These are phyloP conservation scores for Bradypodion ventrale DNA, from an alignment of 2,797 vertebrate genomes.

Conservation along the genomic window DNA sequence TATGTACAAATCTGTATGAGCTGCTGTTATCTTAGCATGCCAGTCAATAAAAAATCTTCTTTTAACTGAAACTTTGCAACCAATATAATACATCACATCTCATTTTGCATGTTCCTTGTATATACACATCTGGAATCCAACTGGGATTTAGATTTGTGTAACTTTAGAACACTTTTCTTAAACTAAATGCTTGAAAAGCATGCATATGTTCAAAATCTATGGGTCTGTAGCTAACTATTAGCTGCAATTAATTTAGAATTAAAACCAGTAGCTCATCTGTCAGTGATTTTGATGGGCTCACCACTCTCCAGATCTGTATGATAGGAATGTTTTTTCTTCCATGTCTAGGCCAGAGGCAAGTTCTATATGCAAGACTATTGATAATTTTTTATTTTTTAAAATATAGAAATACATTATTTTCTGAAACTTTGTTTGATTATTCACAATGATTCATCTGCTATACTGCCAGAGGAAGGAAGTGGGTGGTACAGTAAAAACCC, in stretches of 20 bases:
- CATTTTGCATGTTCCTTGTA: not conserved
- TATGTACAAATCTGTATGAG: too few relatives aligned
- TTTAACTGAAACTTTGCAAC: too few relatives aligned
- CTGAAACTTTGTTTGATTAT: not conserved
- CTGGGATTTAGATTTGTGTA: not conserved
- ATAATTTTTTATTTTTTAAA: not conserved
- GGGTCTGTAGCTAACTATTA: not conserved
- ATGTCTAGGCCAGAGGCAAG: too few relatives aligned
- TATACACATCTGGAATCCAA: not conserved
- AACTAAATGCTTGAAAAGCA: not conserved
- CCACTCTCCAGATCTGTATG: too few relatives aligned
- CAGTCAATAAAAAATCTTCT: too few relatives aligned
- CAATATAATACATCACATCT: not conserved
- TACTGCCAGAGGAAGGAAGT: not conserved
- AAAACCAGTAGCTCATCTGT: not conserved
- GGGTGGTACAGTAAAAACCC: too few relatives aligned
- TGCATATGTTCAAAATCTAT: slow-evolving; percentile 3
- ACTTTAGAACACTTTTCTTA: not conserved
- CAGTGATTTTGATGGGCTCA: not conserved
- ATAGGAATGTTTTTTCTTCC: accelerated
- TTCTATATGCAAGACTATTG: accelerated
- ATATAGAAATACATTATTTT: not conserved
- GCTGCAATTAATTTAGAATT: not conserved
- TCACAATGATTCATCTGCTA: not conserved
- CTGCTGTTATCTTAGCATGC: too few relatives aligned